phyloP scores from a whole-genome alignment of 2,888 invertebrate genomes.

The Synergus japonicus region DNA sequence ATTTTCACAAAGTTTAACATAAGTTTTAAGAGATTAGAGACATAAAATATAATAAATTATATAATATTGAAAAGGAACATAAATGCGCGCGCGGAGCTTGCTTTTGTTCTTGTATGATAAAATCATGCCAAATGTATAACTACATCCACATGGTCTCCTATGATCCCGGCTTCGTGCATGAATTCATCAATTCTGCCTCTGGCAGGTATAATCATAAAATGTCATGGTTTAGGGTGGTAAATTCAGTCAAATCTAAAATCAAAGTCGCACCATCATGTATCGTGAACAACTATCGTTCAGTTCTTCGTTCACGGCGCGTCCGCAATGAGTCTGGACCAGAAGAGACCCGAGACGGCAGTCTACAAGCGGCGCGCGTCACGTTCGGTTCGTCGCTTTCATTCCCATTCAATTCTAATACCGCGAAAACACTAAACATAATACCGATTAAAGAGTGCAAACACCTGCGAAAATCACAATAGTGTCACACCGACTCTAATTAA shows the following conservation, averaged over 20 bases:
- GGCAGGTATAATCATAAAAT: background rate
- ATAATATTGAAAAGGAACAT: no score
- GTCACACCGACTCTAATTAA: background rate
- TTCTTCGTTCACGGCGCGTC: conserved; percentile 47
- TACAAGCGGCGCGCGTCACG: conserved; percentile 69
- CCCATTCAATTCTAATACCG: background rate
- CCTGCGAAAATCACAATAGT: background rate
- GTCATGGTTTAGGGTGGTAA: background rate
- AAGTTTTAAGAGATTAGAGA: no score
- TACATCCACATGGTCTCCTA: background rate
- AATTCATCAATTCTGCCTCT: background rate
- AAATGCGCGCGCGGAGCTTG: no score
- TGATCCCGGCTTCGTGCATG: background rate
- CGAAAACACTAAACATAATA: background rate
- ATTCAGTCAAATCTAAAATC: background rate
- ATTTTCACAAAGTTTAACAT: no score
- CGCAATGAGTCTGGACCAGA: conserved; percentile 50
- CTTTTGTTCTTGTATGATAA: no score
- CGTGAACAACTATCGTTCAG: conserved; percentile 4
- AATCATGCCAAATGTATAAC: background rate
- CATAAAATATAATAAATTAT: no score
- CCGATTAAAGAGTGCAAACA: background rate
- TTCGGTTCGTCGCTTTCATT: conserved; percentile 61
- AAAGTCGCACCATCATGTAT: background rate
- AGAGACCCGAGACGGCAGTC: conserved; percentile 62